Conservation (phyloP, 2,797 vertebrate species). For the Microcaecilia unicolor region DNA sequence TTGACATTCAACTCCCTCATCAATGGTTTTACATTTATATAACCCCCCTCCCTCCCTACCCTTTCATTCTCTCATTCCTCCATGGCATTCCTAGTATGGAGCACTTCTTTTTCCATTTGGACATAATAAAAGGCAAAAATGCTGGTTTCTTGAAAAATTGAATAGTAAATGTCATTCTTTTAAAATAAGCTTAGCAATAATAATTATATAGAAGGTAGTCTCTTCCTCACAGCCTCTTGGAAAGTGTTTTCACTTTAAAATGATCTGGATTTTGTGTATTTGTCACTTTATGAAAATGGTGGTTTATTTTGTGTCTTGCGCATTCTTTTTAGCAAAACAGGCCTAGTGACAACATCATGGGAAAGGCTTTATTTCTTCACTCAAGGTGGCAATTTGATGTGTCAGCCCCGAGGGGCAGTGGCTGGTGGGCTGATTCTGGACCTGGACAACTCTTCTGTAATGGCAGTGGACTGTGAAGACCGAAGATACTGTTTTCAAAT, state of each 20-base stretch:
- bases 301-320: neutral
- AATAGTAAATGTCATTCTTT: too few relatives aligned
- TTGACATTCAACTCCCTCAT: too few relatives aligned
- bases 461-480: slow-evolving; percentile 95
- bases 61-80: too few relatives aligned
- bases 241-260: rapidly evolving
- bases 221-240: neutral
- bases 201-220: too few relatives aligned
- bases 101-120: too few relatives aligned
- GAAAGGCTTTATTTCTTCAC: slow-evolving; percentile 97
- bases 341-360: slow-evolving; percentile 94
- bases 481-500: slow-evolving; percentile 96
- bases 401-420: slow-evolving; percentile 89
- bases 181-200: too few relatives aligned
- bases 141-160: too few relatives aligned
- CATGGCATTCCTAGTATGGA: too few relatives aligned
- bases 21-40: too few relatives aligned
- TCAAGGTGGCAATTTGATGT: slow-evolving; percentile 97
- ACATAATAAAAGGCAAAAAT: too few relatives aligned
- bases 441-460: slow-evolving; percentile 97
- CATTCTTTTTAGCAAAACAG: slow-evolving; percentile 76
- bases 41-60: too few relatives aligned
- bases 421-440: slow-evolving; percentile 94
- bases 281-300: neutral
- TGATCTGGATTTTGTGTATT: too few relatives aligned